Base-by-base conservation (phyloP, 2,797 vertebrate genomes). In the Iguana delicatissima region DNA sequence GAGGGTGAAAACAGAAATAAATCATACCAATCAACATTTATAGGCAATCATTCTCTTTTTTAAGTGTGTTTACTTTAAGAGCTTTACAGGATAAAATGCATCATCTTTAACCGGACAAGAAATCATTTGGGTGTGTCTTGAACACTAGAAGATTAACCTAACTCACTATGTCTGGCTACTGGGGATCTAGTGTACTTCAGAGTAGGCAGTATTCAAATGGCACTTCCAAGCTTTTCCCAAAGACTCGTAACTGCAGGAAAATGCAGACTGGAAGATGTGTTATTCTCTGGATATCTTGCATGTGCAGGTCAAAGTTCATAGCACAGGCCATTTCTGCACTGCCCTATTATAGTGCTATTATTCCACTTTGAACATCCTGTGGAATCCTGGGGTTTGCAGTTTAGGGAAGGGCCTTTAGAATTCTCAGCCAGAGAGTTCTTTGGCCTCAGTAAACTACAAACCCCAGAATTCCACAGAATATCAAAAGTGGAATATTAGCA, bases 71-170 rank as follows among this genome's bases (percentile, higher is more conserved):
- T 26, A 9, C 14, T 20, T 59, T 82, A 57, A 73, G 35, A 46
- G 67, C 35, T 38, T 35, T 52, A 46, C 46, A 50, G 57, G 86
- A 46, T 67, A 62, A 67, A 52, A 52, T 35, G 42, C 46, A 46
- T 80, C 59, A 69, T 80, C 50, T 69, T 80, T 52, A 24, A 80
- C 52, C 69, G 77, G 77, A 80, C 80, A 88, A 69, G 29, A 69
- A 73, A 32, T 24, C 52, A n/a, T 32, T 26, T n/a, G 26, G 13
- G 29, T 46, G 80, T 80, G 62, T 29, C 13, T n/a, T 80, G 55
- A 81, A 55, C 52, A 80, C 22, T 50, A 81, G 64, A 7, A 50
- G 32, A 29, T 22, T 35, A 46, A 89, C 14, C 42, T 64, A 74
- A 46, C 67, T 89, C 29, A n/a, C 6, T 3, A 16, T 76, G 32